Base-by-base conservation (phyloP, 1,140 invertebrate genomes). In the Apis mellifera region DNA sequence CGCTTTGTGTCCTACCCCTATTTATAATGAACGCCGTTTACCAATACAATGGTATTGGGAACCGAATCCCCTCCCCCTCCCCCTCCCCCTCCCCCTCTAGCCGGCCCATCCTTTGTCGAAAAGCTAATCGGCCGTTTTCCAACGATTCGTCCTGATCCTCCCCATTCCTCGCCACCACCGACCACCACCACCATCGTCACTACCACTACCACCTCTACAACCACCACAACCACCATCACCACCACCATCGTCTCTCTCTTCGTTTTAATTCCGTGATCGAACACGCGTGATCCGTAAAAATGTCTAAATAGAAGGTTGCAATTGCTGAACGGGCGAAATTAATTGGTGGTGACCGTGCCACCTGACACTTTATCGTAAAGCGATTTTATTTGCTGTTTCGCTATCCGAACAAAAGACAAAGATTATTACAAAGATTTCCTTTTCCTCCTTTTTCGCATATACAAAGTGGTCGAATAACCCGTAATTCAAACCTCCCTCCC, bases 21-120 rank as follows among this genome's bases (percentile, higher is more conserved):
- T 87, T 87, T 87, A 87, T 87, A 87, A 87, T 87, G 86, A 85
- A 87, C 76, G 86, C 74, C 85, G 85, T 86, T 86, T 86, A 86
- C 85, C 85, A 83, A 86, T 85, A 79, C 84, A 83, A 60, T 78
- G 78, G 76, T 77, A 64, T 70, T 68, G 85, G 82, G 32, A 74
- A 71, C n/a, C 42, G 19, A 48, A 21, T 21, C 19, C 12, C 21
- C 48, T 55, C 32, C 32, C 32, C 32, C 3, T 2, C 19, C 7
- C 42, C 48, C 19, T 7, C 42, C n/a, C 0, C 32, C 32, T 42
- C 32, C 42, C 79, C 75, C 71, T 62, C 60, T 42, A 72, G 26
- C 62, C 60, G 65, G 76, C 59, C 64, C 64, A 26, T 78, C 81
- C 81, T 78, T 82, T 78, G 74, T 82, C 81, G 55, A 62, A 21